phyloP scores from a whole-genome alignment of 1,140 invertebrate genomes.

The Drosophila ercepeae region DNA sequence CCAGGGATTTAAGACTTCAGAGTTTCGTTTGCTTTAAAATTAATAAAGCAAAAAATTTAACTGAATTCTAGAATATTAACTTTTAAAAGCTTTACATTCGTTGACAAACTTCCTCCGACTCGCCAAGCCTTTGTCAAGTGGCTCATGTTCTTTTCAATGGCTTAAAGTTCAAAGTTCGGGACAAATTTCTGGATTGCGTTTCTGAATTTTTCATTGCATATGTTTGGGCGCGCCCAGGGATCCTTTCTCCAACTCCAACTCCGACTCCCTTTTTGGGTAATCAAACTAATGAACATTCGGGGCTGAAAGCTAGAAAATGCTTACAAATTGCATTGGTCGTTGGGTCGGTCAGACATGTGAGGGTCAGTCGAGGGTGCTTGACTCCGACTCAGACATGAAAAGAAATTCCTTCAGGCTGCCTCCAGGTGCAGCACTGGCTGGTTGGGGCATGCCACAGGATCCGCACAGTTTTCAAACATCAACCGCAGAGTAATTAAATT shows the following conservation, averaged over 20 bases:
- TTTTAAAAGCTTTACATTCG: too few relatives aligned
- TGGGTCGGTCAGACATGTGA: conserved; percentile 31
- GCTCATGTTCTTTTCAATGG: conserved; percentile 27
- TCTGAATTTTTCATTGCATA: conserved; percentile 55
- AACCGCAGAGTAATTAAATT: conserved; percentile 74
- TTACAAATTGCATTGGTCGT: conserved; percentile 44
- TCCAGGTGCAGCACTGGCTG: conserved; percentile 15
- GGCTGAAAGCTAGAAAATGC: conserved; percentile 20
- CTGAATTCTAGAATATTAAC: too few relatives aligned
- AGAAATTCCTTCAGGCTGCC: conserved; percentile 30
- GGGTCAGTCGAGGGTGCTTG: conserved; percentile 27
- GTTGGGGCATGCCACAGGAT: conserved; percentile 16
- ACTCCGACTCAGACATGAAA: conserved; percentile 30
- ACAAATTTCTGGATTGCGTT: conserved; percentile 21
- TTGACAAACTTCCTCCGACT: conserved; percentile 26
- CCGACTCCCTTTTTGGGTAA: conserved; percentile 50
- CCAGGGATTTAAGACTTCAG: background rate
- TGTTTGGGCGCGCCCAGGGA: conserved; percentile 2
- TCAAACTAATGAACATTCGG: conserved; percentile 61
- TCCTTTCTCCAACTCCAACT: conserved; percentile 3
- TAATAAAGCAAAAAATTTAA: background rate
- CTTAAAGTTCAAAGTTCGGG: conserved; percentile 52
- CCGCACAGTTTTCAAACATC: conserved; percentile 34
- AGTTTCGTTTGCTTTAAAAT: background rate
- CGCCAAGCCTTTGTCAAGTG: conserved; percentile 21